phyloP scores from a whole-genome alignment of 53 echinoderm and acorn worm species.

The Echinometra lucunter region DNA sequence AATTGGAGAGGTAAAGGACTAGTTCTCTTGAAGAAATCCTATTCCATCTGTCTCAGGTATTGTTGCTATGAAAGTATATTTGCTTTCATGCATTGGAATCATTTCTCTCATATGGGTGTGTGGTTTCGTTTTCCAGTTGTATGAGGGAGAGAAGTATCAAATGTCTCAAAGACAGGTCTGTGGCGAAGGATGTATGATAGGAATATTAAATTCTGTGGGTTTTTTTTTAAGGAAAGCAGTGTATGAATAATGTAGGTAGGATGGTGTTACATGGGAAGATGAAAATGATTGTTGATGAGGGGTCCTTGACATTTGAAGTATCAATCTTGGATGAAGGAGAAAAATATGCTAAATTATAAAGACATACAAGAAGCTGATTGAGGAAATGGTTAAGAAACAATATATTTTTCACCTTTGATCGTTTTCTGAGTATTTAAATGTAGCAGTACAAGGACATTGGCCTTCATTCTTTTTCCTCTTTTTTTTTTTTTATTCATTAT shows the following conservation, averaged over 20 bases:
- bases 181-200: neutral
- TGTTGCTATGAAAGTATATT: constrained; percentile 6
- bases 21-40: neutral
- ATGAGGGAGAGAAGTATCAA: constrained; percentile 1
- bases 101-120: neutral
- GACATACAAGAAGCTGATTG: neutral
- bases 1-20: neutral
- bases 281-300: neutral
- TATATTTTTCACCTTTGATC: neutral
- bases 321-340: neutral
- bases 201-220: constrained; percentile 24
- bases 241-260: constrained; percentile 33
- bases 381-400: neutral
- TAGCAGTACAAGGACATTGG: neutral
- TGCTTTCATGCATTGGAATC: neutral
- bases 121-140: neutral
- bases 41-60: neutral
- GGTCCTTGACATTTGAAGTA: constrained; percentile 17
- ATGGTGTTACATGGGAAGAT: constrained; percentile 19
- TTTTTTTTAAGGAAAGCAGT: constrained; percentile 18
- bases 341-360: neutral
- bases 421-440: neutral
- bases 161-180: neutral
- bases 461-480: too few species aligned
- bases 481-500: too few species aligned